Evolutionary conservation across 2,797 vertebrate genomes (phyloP), one percentile per base, ranked within the genome.

Genomic region (Betta splendens): DNA sequence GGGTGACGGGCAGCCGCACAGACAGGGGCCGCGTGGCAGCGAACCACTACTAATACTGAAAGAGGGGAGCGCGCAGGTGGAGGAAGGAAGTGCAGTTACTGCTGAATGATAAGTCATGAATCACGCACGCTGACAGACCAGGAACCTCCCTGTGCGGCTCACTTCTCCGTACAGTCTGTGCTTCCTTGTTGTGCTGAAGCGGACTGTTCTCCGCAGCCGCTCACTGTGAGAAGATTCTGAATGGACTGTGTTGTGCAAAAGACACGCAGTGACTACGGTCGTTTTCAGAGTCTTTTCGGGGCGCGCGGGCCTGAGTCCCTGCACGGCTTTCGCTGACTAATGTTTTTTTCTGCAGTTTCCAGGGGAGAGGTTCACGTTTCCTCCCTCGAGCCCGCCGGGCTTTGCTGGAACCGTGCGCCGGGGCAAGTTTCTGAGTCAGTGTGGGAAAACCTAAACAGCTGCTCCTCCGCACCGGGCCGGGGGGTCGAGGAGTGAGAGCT

Each of bases 361-460:
- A 48, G 62, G 47, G 2, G 11, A 60, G 43, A 44, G 13, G 13
- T 22, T 9, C 2, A 7, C 38, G 46, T 31, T 22, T 16, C 18
- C 44, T n/a, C 33, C 26, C 40, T 48, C 25, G 7, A 9, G 5
- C 50, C 53, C 52, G 56, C 28, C 3, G 18, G 51, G 28, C n/a
- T 76, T 85, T 86, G 83, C 78, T 53, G 80, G 81, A 86, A 87
- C 47, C 39, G 23, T 56, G 80, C 70, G 61, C 59, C 64, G 18
- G 64, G 67, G 72, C 77, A 69, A 55, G 83, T 83, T 72, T 84
- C 85, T 81, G 73, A 85, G 75, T 87, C 77, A 84, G 62, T 79
- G 72, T 80, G 72, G 78, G 81, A 77, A 80, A 85, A 69, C 54
- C 46, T 84, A 71, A 81, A 80, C 77, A 81, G 75, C 72, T 59